phyloP scores from a whole-genome alignment of 2,797 vertebrate species.

The Typhlichthys eigenmanni region DNA sequence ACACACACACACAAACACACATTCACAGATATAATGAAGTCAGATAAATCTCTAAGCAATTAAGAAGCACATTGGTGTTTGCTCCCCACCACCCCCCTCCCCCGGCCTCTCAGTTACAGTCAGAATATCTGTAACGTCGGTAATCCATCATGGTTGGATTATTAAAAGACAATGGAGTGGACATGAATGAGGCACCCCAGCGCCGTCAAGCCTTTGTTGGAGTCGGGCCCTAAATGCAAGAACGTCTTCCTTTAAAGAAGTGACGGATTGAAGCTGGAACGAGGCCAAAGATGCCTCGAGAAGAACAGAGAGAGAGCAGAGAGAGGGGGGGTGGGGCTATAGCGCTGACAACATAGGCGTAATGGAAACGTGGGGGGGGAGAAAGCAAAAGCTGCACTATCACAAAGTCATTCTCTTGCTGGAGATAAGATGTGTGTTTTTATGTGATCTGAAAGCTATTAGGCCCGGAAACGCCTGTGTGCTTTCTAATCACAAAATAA shows the following conservation, averaged over 20 bases:
- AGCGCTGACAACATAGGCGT: constrained; percentile 42
- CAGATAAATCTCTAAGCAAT: constrained; percentile 28
- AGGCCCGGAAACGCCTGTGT: constrained; percentile 46
- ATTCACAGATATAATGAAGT: neutral
- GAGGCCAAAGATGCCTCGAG: constrained; percentile 46
- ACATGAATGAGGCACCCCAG: constrained; percentile 72
- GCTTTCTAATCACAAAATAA: constrained; percentile 58
- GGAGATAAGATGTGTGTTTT: constrained; percentile 49
- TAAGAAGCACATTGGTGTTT: constrained; percentile 38
- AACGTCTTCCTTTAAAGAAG: constrained; percentile 57
- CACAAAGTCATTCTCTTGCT: constrained; percentile 56
- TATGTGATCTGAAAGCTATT: constrained; percentile 60
- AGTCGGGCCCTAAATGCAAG: constrained; percentile 54
- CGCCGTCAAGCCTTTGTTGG: constrained; percentile 56
- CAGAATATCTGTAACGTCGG: constrained; percentile 48
- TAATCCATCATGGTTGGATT: constrained; percentile 74
- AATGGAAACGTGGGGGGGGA: constrained; percentile 27
- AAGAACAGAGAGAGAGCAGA: constrained; percentile 6
- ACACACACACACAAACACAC: neutral
- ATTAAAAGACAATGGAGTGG: constrained; percentile 70
- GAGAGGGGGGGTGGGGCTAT: constrained; percentile 24
- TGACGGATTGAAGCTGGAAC: constrained; percentile 70
- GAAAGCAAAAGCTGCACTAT: constrained; percentile 40
- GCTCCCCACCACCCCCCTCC: constrained; percentile 11
- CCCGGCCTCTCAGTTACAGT: constrained; percentile 46